Evolutionary conservation across 1,140 invertebrate genomes (phyloP), one percentile per base, ranked within the genome.

Genomic region (Drosophila pandora): DNA sequence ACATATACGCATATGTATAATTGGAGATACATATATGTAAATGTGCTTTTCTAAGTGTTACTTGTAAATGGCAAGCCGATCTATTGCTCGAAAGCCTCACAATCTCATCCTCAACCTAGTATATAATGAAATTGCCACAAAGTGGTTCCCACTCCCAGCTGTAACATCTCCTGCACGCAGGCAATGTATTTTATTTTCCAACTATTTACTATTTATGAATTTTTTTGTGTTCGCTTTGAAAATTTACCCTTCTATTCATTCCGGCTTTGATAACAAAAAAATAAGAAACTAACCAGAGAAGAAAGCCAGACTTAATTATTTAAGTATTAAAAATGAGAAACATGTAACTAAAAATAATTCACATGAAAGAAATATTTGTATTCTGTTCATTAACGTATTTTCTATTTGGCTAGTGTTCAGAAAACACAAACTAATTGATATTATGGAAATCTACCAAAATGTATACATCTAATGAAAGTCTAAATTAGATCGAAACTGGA

Each of bases 11-110:
- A 61, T 79, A 83, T 79, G 78, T 70, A 28, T 59, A 59, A 22
- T 25, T 63, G 83, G 57, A 73, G 76, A 79, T 61, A 74, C 68
- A 41, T 45, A 79, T 79, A 56, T 78, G 76, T 82, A 61, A 79
- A 83, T 79, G 78, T 70, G 67, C 69, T 75, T 75, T 67, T 39
- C 63, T 81, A 81, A 84, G 69, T 85, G 81, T 85, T 84, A 77
- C 55, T 41, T 72, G 58, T 62, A 41, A 60, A 73, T 60, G 53
- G 49, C 58, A 61, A 45, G 52, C 52, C 13, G 12, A 62, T 43
- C 39, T 45, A 34, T 69, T 22, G 64, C 45, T 41, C 47, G 60
- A 58, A 37, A 73, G 48, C 13, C 52, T 21, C 58, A 34, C 28
- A 39, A 57, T 52, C 70, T 57, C 37, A 37, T 30, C 52, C 52